Conservation (phyloP, 2,888 invertebrate genomes). For the Eulithis prunata region DNA sequence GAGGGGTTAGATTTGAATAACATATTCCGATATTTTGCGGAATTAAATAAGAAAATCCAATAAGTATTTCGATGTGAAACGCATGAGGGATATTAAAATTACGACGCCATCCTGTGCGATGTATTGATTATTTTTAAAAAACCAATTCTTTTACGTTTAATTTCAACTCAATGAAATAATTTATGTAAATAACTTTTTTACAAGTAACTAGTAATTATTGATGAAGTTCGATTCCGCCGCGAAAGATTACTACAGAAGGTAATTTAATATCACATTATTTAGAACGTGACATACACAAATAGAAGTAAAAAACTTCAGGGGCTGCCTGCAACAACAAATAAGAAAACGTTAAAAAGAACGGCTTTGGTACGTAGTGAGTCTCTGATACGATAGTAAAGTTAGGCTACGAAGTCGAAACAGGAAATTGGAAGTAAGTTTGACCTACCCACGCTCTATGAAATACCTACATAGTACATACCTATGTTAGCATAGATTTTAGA, state of each 20-base stretch:
- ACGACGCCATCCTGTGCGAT: neutral
- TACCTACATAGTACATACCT: too few species aligned
- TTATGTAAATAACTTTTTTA: too few species aligned
- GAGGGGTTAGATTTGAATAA: neutral
- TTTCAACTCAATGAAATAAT: too few species aligned
- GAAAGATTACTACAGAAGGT: too few species aligned
- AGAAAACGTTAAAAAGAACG: neutral
- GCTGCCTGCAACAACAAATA: neutral
- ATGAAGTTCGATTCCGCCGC: too few species aligned
- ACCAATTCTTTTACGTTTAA: too few species aligned
- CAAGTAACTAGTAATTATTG: too few species aligned
- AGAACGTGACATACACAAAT: too few species aligned
- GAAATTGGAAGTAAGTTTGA: conserved; percentile 9
- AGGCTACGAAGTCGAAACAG: conserved; percentile 4
- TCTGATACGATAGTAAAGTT: neutral
- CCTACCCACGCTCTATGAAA: neutral
- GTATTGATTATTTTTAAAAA: too few species aligned
- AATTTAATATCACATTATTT: too few species aligned
- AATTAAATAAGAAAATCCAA: neutral
- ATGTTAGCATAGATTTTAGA: too few species aligned
- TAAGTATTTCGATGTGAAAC: neutral
- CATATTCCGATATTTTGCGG: neutral
- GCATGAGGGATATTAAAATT: neutral
- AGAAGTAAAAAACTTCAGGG: too few species aligned
- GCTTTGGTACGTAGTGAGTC: neutral